These are phyloP conservation scores for Endotricha flammealis DNA, from an alignment of 2,888 invertebrate species.

Conservation along the genomic window DNA sequence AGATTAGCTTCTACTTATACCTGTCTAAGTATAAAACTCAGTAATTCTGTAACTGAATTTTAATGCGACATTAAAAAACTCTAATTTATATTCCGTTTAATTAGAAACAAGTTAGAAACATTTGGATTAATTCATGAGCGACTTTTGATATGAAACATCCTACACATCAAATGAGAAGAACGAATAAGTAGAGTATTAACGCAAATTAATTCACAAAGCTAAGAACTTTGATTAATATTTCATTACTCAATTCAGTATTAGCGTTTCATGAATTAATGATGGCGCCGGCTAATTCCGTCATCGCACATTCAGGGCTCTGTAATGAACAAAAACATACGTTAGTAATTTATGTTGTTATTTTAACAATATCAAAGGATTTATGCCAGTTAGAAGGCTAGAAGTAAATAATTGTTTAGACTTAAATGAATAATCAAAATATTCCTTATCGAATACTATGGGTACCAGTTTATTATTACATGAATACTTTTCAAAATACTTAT, in stretches of 20 bases:
- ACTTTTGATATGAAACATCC: constrained; percentile 1
- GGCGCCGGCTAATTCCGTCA: constrained; percentile 49
- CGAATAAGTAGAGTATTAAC: constrained; percentile 4
- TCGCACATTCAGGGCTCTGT: constrained; percentile 60
- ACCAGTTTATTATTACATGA: no score
- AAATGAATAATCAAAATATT: no score
- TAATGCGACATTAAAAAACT: no score
- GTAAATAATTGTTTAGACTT: no score
- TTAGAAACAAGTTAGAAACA: background rate
- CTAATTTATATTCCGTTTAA: no score
- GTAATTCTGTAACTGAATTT: no score
- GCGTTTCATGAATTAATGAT: constrained; percentile 56
- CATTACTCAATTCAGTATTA: constrained; percentile 46
- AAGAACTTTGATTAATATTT: constrained; percentile 36
- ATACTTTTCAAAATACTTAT: no score
- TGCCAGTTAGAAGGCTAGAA: no score
- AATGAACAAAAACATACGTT: constrained; percentile 70
- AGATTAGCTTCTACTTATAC: no score
- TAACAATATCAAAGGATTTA: constrained; percentile 56
- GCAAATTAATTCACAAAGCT: constrained; percentile 1
- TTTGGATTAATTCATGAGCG: constrained; percentile 6
- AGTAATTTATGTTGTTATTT: constrained; percentile 68
- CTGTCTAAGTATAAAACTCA: no score
- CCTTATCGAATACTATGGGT: no score
- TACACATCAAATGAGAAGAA: constrained; percentile 3